Conservation (phyloP, 2,888 invertebrate genomes). For the Lasioglossum lativentre region DNA sequence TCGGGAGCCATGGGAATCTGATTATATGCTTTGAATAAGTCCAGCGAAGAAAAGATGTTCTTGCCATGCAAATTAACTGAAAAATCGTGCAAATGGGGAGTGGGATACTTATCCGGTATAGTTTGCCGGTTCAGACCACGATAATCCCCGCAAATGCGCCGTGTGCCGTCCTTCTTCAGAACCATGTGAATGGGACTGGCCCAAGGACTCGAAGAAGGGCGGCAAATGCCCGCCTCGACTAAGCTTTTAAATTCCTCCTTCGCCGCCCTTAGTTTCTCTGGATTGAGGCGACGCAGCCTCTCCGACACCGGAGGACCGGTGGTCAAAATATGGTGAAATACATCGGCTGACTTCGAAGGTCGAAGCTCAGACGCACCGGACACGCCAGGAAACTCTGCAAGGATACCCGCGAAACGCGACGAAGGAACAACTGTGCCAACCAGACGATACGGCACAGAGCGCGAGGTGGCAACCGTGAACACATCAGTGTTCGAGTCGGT, state of each 20-base stretch:
- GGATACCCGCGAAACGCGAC: background rate
- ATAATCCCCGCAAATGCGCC: constrained; percentile 55
- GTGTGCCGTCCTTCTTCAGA: constrained; percentile 28
- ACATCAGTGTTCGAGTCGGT: background rate
- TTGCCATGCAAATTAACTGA: background rate
- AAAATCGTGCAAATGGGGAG: constrained; percentile 26
- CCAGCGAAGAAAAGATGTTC: background rate
- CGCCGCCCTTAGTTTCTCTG: constrained; percentile 71
- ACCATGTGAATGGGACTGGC: constrained; percentile 57
- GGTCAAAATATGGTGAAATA: constrained; percentile 26
- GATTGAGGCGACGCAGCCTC: constrained; percentile 73
- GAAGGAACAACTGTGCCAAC: background rate
- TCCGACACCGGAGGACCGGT: constrained; percentile 75
- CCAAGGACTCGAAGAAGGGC: constrained; percentile 76
- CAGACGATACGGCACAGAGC: background rate
- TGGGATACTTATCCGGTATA: background rate
- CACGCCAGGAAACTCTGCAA: background rate
- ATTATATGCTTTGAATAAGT: background rate
- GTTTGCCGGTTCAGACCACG: too few relatives aligned
- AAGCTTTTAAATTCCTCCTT: constrained; percentile 73
- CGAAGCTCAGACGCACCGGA: background rate
- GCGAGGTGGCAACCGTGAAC: too few relatives aligned
- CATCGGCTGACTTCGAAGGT: background rate
- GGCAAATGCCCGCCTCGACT: constrained; percentile 71
- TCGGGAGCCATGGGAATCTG: constrained; percentile 18